These are phyloP conservation scores for Lycophotia porphyrea DNA, from an alignment of 2,888 invertebrate genomes.

Conservation along the genomic window DNA sequence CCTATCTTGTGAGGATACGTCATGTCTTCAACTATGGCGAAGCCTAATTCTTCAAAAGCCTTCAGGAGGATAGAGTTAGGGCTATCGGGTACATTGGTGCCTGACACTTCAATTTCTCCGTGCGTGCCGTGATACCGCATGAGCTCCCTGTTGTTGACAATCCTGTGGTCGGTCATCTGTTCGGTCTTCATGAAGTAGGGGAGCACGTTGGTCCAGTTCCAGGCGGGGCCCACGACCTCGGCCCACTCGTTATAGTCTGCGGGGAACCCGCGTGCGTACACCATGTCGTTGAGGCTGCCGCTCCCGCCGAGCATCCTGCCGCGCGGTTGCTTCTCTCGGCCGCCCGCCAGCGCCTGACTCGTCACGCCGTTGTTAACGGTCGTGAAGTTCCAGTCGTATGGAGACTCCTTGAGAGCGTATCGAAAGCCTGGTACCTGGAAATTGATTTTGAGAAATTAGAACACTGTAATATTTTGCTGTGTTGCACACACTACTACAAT, in stretches of 20 bases:
- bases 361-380: constrained; percentile 75
- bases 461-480: not conserved
- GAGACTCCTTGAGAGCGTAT: constrained; percentile 70
- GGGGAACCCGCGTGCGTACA: constrained; percentile 83
- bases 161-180: constrained; percentile 78
- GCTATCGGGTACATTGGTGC: constrained; percentile 62
- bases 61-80: constrained; percentile 75
- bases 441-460: constrained; percentile 1
- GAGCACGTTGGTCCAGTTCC: constrained; percentile 81
- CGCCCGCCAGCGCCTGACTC: constrained; percentile 77
- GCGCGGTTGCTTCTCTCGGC: constrained; percentile 79
- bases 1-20: constrained; percentile 79
- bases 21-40: constrained; percentile 81
- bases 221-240: constrained; percentile 70
- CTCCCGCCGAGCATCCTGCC: constrained; percentile 84
- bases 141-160: constrained; percentile 74
- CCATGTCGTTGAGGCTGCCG: constrained; percentile 84
- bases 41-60: constrained; percentile 80
- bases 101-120: constrained; percentile 83
- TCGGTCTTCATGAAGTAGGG: constrained; percentile 83
- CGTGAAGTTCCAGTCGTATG: constrained; percentile 85
- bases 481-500: not conserved
- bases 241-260: constrained; percentile 84
- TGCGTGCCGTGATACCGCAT: constrained; percentile 75
- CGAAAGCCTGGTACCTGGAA: constrained; percentile 80